A percentile compares a stretch with the other conserved stretches of the same genome.
phyloP scores from a whole-genome alignment of 2,888 invertebrate genomes.

The Torymus auratus region DNA sequence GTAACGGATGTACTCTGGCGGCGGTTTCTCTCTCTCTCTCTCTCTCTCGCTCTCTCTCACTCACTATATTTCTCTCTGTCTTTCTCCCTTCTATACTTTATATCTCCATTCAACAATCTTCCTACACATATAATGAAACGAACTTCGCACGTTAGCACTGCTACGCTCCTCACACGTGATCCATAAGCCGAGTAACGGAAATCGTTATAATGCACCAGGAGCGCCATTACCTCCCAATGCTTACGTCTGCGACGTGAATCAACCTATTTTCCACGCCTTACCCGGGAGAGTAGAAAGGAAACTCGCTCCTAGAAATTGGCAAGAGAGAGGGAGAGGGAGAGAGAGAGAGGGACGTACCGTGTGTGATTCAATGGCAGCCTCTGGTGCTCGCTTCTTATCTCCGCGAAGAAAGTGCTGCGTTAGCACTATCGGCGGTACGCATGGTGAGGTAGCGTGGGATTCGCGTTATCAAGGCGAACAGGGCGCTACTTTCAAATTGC shows the following conservation, averaged over 20 bases:
- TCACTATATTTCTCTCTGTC: background rate
- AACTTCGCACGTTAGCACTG: constrained; percentile 38
- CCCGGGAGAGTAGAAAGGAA: background rate
- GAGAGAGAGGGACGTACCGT: background rate
- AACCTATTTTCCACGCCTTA: constrained; percentile 38
- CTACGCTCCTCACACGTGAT: background rate
- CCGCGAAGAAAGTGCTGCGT: constrained; percentile 62
- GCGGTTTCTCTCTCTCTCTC: background rate
- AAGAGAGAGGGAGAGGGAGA: constrained; percentile 5
- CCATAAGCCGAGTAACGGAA: constrained; percentile 40
- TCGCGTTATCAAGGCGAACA: constrained; percentile 62
- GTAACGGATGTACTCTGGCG: constrained; percentile 41
- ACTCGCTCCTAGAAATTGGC: background rate
- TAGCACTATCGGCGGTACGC: constrained; percentile 61
- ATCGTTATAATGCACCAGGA: constrained; percentile 32
- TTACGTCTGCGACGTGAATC: constrained; percentile 29
- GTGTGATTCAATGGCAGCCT: constrained; percentile 58
- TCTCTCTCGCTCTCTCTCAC: no score
- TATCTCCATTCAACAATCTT: background rate
- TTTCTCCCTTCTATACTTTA: background rate
- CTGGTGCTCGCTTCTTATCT: constrained; percentile 60
- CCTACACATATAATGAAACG: constrained; percentile 32
- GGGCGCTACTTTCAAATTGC: constrained; percentile 9
- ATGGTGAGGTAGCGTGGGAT: constrained; percentile 13
- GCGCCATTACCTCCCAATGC: constrained; percentile 11